Percentiles rank a stretch among this genome's conserved stretches.
phyloP scores from a whole-genome alignment of 2,113 vertebrate genomes.

The Micronisus gabar region DNA sequence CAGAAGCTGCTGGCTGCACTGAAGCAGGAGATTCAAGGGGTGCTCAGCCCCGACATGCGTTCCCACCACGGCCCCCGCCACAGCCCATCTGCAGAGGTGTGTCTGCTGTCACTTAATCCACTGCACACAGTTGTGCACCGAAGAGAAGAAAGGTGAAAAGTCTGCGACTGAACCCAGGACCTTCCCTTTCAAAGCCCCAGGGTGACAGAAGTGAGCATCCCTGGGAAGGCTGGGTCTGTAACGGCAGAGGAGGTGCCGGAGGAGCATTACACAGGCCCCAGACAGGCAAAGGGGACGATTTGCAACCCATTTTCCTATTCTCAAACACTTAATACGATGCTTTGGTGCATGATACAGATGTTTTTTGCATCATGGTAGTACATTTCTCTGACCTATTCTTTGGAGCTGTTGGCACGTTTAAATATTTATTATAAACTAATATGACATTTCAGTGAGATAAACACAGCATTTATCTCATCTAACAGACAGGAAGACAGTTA shows the following conservation, averaged over 20 bases:
- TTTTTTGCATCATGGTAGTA: neutral
- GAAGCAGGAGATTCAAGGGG: neutral
- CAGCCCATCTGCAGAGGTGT: neutral
- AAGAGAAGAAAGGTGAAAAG: neutral
- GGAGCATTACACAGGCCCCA: neutral
- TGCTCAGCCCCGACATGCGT: accelerated
- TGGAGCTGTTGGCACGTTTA: neutral
- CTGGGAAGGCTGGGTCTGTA: neutral
- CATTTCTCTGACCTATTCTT: neutral
- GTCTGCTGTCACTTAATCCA: neutral
- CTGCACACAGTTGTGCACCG: neutral
- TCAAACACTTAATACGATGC: neutral
- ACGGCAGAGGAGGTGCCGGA: neutral
- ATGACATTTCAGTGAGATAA: conserved; percentile 10
- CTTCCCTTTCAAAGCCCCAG: neutral
- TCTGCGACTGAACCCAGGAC: neutral
- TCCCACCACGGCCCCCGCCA: accelerated
- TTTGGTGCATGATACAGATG: neutral
- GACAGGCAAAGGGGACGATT: neutral
- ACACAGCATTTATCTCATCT: neutral
- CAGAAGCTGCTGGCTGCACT: neutral
- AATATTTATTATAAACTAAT: conserved; percentile 39
- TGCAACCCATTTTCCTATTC: neutral
- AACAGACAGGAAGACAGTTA: neutral
- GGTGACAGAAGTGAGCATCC: neutral